phyloP scores from a whole-genome alignment of 2,888 invertebrate species.

The Volucella inflata region DNA sequence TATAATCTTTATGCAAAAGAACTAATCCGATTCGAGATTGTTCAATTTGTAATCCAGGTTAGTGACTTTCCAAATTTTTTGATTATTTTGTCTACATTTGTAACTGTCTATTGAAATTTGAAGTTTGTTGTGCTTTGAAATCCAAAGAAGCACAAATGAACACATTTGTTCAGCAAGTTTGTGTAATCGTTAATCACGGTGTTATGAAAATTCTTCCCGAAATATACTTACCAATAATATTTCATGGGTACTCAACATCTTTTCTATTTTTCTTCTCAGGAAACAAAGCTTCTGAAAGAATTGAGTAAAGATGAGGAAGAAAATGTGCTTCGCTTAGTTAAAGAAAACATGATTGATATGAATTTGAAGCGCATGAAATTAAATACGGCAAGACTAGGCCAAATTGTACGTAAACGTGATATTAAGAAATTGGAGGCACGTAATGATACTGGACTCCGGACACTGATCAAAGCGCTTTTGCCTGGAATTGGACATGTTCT shows the following conservation, averaged over 20 bases:
- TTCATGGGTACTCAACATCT: too few relatives aligned
- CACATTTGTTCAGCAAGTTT: background rate
- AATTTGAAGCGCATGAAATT: constrained; percentile 17
- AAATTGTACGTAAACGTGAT: background rate
- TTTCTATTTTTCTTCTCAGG: background rate
- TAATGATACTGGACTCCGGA: background rate
- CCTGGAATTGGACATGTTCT: constrained; percentile 36
- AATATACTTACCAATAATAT: background rate
- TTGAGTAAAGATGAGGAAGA: background rate
- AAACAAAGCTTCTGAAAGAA: background rate
- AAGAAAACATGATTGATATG: constrained; percentile 26
- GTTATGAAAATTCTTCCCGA: background rate
- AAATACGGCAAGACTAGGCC: constrained; percentile 5
- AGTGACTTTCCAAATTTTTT: background rate
- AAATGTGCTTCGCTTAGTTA: background rate
- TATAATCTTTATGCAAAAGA: constrained; percentile 27
- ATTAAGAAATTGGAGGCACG: background rate
- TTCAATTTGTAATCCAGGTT: constrained; percentile 27
- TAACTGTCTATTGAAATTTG: too few relatives aligned
- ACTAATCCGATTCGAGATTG: constrained; percentile 38
- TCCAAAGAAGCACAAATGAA: background rate
- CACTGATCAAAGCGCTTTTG: constrained; percentile 14
- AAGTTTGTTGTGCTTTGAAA: background rate
- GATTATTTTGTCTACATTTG: too few relatives aligned
- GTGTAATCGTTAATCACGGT: background rate